phyloP scores from a whole-genome alignment of 2,113 vertebrate genomes.

The Crotalus viridis region DNA sequence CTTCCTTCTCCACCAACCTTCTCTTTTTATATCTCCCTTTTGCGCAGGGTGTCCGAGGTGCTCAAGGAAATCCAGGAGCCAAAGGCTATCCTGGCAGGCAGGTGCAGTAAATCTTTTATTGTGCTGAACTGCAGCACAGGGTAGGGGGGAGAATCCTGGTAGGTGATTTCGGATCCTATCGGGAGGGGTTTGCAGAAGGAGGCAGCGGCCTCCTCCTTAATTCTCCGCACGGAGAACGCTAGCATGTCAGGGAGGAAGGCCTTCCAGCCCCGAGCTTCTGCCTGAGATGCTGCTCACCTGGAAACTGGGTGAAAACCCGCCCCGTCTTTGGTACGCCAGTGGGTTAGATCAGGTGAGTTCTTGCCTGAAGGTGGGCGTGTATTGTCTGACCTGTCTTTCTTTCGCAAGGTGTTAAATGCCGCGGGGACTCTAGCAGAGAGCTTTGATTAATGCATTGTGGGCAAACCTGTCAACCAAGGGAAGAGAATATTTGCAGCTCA shows the following conservation, averaged over 20 bases:
- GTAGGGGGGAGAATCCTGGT: constrained; percentile 60
- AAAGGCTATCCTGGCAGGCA: constrained; percentile 99
- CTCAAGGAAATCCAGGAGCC: constrained; percentile 91
- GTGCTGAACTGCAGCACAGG: constrained; percentile 76
- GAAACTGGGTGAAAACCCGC: not conserved
- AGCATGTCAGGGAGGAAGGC: not conserved
- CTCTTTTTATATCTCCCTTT: constrained; percentile 43
- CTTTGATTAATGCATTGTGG: not conserved
- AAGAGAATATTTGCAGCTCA: too few species aligned
- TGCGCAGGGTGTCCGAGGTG: constrained; percentile 87
- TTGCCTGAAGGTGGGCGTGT: not conserved
- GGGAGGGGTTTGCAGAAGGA: not conserved
- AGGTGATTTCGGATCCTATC: constrained; percentile 6
- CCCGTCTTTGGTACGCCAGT: not conserved
- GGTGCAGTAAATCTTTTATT: constrained; percentile 98
- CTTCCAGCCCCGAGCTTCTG: not conserved
- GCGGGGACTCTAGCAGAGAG: not conserved
- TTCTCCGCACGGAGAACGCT: not conserved
- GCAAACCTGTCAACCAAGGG: not conserved
- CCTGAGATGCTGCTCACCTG: not conserved
- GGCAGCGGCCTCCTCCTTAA: not conserved
- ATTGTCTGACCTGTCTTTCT: too few species aligned
- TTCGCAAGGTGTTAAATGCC: not conserved
- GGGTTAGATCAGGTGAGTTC: not conserved
- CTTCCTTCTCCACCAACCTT: not conserved